phyloP scores from a whole-genome alignment of 2,888 invertebrate species.

The Papilio gigon region DNA sequence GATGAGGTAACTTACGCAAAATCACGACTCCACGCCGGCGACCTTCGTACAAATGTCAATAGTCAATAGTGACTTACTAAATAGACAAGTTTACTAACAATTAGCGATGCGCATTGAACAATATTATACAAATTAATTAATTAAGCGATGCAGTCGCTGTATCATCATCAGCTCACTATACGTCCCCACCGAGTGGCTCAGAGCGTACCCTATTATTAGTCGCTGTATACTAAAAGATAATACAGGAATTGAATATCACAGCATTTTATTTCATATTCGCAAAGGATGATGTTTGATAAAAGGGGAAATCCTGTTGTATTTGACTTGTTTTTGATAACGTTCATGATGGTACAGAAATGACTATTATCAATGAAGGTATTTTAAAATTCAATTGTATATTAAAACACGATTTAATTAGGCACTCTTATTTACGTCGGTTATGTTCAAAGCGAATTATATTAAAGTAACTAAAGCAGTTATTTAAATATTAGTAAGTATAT shows the following conservation, averaged over 20 bases:
- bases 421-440: neutral
- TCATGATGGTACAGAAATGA: neutral
- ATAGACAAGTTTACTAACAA: constrained; percentile 60
- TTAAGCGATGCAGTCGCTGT: too few relatives aligned
- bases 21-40: constrained; percentile 70
- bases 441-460: neutral
- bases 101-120: constrained; percentile 44
- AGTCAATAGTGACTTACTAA: constrained; percentile 62
- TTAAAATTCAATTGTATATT: neutral
- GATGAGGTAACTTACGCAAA: constrained; percentile 76
- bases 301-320: constrained; percentile 3
- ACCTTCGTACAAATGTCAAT: constrained; percentile 81
- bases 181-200: too few relatives aligned
- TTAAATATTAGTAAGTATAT: too few relatives aligned
- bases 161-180: too few relatives aligned
- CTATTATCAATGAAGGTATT: neutral
- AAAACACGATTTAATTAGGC: neutral
- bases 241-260: neutral
- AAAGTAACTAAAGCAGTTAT: too few relatives aligned
- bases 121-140: neutral
- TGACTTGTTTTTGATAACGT: neutral
- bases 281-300: constrained; percentile 29
- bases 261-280: constrained; percentile 4
- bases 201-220: too few relatives aligned
- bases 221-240: neutral